Evolutionary conservation across 37 sponge, comb jelly and placozoan genomes (phyloP).

Genomic region (Spongilla lacustris): DNA sequence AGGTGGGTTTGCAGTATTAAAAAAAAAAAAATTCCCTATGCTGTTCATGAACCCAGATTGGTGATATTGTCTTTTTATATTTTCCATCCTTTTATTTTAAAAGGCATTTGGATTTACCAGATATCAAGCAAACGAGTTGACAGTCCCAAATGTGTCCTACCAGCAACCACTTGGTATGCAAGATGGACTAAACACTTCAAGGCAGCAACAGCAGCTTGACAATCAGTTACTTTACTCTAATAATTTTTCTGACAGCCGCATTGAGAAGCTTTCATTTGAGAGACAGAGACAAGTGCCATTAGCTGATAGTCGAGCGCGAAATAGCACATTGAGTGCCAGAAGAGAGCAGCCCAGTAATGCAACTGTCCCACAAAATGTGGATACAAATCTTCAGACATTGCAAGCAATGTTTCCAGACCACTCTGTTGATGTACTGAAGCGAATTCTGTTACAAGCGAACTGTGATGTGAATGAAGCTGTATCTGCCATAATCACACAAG

Average conservation of each 20-base stretch:
- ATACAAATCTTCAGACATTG: background rate
- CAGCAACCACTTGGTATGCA: background rate
- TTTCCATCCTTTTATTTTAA: background rate
- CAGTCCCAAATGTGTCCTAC: background rate
- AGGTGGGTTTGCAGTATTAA: no score
- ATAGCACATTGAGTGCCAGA: background rate
- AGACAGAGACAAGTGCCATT: background rate
- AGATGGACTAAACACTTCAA: background rate
- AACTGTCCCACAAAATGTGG: background rate
- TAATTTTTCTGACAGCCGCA: background rate
- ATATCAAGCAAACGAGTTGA: background rate
- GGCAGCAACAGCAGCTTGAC: background rate
- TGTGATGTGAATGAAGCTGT: background rate
- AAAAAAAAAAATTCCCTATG: no score
- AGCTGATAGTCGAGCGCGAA: background rate
- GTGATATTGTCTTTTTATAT: no score
- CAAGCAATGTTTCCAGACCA: background rate
- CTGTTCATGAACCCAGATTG: no score
- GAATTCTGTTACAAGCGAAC: background rate
- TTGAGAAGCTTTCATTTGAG: background rate
- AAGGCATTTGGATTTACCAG: background rate
- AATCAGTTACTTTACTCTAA: background rate
- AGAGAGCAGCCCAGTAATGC: background rate
- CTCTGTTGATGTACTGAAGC: background rate
- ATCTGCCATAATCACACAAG: background rate